A percentile compares a stretch with the other conserved stretches of the same genome.
Evolutionary conservation across 35 echinoderm and acorn worm species (phyloP).

Genomic region (Strongylocentrotus purpuratus): DNA sequence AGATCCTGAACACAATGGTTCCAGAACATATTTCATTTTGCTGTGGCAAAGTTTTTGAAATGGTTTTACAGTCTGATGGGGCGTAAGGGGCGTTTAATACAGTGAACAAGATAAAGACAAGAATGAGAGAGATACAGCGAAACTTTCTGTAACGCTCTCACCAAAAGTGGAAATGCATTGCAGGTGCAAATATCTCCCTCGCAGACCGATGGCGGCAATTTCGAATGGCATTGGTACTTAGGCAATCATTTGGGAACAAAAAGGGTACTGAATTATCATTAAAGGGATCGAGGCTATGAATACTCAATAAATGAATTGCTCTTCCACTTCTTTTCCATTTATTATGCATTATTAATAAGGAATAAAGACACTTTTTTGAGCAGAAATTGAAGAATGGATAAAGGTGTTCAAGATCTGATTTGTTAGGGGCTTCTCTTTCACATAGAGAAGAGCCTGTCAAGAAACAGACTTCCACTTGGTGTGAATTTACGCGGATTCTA

Average conservation of each 20-base stretch:
- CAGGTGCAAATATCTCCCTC: neutral
- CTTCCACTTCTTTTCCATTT: no score
- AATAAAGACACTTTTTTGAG: no score
- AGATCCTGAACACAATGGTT: no score
- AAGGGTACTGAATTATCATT: neutral
- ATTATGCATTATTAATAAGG: no score
- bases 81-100: neutral
- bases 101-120: neutral
- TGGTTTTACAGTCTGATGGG: no score
- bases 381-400: no score
- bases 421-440: neutral
- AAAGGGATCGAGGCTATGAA: no score
- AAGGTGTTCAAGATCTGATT: neutral
- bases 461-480: neutral
- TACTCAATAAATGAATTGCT: no score
- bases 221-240: neutral
- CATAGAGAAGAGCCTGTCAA: neutral
- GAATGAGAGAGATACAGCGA: neutral
- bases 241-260: neutral
- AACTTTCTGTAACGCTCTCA: neutral
- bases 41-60: no score
- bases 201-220: neutral
- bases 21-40: no score
- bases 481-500: neutral
- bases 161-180: neutral